Conservation (phyloP, 2,797 vertebrate species). For the Liparis tanakae region DNA sequence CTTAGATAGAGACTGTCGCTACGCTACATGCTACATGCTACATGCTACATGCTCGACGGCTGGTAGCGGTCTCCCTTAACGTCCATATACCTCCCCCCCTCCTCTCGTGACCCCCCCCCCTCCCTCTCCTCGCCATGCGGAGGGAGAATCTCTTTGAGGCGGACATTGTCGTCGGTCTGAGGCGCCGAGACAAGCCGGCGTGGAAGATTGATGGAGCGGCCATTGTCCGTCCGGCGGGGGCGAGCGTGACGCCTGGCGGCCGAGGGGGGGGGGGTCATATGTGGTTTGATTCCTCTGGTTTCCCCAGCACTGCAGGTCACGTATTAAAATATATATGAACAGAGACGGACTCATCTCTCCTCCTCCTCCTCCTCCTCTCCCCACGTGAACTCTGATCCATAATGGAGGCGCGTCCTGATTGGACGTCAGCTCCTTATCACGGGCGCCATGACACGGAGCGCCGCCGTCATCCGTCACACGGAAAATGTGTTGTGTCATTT, state of each 20-base stretch:
- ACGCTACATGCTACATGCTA: conserved; percentile 68
- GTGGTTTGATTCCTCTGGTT: conserved; percentile 20
- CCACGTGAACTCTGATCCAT: conserved; percentile 54
- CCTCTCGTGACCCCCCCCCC: too few relatives aligned
- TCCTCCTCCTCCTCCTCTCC: too few relatives aligned
- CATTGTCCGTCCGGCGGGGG: conserved; percentile 80
- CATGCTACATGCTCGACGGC: conserved; percentile 68
- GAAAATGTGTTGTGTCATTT: conserved; percentile 79
- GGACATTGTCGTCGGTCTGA: conserved; percentile 81
- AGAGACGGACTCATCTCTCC: conserved; percentile 14
- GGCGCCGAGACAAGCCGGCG: conserved; percentile 73
- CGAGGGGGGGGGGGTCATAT: conserved; percentile 40
- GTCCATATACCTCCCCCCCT: conserved; percentile 69
- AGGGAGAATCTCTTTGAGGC: conserved; percentile 82
- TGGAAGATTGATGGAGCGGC: conserved; percentile 82
- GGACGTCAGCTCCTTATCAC: conserved; percentile 74
- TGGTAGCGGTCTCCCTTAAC: conserved; percentile 57
- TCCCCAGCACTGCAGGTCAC: conserved; percentile 14
- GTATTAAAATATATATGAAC: conserved; percentile 25
- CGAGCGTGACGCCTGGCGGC: conserved; percentile 75
- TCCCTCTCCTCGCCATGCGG: too few relatives aligned
- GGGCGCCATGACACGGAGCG: conserved; percentile 67
- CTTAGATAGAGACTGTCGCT: conserved; percentile 66
- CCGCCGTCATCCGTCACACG: conserved; percentile 74
- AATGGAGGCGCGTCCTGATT: conserved; percentile 66